Percentiles rank a stretch among this genome's conserved stretches.
phyloP scores from a whole-genome alignment of 1,140 invertebrate species.

The Drosophila micromelanica region DNA sequence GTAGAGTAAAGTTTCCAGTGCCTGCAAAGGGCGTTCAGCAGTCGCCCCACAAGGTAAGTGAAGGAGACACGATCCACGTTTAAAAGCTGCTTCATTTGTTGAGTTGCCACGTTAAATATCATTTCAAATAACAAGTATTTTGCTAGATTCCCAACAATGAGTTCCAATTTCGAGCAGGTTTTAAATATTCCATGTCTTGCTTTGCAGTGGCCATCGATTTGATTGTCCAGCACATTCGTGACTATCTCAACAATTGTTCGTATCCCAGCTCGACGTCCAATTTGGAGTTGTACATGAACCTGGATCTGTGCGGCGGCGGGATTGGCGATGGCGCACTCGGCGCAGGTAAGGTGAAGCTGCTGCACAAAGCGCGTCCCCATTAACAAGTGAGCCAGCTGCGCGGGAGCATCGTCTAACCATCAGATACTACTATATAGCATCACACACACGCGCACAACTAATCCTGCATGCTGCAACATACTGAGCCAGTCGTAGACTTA shows the following conservation, averaged over 20 bases:
- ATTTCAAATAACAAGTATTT: conserved; percentile 29
- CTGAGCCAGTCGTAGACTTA: conserved; percentile 3
- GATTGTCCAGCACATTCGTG: conserved; percentile 97
- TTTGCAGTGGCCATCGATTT: conserved; percentile 95
- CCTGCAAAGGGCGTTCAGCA: conserved; percentile 4
- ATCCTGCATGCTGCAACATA: conserved; percentile 46
- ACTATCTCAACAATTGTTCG: conserved; percentile 88
- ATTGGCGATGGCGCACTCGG: conserved; percentile 30
- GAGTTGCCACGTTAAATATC: conserved; percentile 38
- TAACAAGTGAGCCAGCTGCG: conserved; percentile 49
- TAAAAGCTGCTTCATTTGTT: conserved; percentile 26
- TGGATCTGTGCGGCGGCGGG: conserved; percentile 53
- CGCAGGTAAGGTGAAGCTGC: conserved; percentile 62
- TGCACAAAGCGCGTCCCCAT: conserved; percentile 66
- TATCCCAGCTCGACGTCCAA: conserved; percentile 69
- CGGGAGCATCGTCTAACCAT: conserved; percentile 33
- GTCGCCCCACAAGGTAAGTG: conserved; percentile 30
- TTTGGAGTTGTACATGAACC: conserved; percentile 70
- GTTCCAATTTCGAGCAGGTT: background rate
- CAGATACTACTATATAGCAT: conserved; percentile 10
- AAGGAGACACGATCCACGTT: conserved; percentile 1
- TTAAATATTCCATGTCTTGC: conserved; percentile 29
- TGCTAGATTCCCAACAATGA: background rate
- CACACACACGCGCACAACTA: conserved; percentile 20
- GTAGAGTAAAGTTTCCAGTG: conserved; percentile 30